These are phyloP conservation scores for Diachasmimorpha longicaudata DNA, from an alignment of 1,140 invertebrate species.

Conservation along the genomic window DNA sequence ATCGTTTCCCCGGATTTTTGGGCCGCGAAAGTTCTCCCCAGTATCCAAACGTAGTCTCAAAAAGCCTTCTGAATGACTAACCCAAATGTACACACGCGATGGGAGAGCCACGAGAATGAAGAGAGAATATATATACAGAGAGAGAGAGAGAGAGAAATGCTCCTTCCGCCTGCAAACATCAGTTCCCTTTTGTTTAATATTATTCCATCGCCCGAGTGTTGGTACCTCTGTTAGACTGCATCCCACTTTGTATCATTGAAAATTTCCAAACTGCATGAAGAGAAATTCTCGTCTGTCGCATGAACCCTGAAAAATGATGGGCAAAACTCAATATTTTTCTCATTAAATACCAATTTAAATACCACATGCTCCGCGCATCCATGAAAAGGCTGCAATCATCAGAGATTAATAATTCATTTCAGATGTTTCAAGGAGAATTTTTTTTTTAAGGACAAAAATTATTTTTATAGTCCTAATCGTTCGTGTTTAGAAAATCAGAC, in stretches of 20 bases:
- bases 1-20: conserved; percentile 45
- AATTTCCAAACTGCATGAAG: neutral
- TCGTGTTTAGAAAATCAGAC: no score
- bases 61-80: neutral
- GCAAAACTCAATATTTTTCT: no score
- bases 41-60: neutral
- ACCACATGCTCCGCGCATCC: no score
- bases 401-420: no score
- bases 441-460: no score
- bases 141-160: neutral
- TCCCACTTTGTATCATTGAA: neutral
- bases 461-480: no score
- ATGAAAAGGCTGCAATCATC: no score
- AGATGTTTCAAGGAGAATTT: no score
- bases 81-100: neutral
- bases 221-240: no score
- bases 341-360: no score
- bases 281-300: neutral
- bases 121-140: no score
- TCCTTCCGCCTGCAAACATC: neutral
- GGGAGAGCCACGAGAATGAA: neutral
- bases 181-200: neutral
- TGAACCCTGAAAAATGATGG: neutral
- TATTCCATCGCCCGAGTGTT: neutral
- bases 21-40: neutral